phyloP scores from a whole-genome alignment of 2,888 invertebrate species.

The Argyresthia albistria region DNA sequence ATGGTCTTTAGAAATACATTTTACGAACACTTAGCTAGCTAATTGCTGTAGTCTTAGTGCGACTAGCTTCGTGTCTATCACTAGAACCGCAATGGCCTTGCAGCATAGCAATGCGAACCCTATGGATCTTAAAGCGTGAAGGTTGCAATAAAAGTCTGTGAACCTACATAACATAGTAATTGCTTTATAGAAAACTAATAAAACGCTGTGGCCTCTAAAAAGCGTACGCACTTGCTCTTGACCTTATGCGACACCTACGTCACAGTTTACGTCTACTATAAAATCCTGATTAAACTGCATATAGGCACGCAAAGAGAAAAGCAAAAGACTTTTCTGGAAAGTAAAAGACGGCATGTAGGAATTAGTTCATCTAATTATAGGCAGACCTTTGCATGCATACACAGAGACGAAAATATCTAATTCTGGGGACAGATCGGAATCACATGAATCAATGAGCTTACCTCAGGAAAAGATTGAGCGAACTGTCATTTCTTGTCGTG shows the following conservation, averaged over 20 bases:
- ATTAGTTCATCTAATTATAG: background rate
- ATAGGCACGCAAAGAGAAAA: no score
- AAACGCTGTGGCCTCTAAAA: slow-evolving; percentile 27
- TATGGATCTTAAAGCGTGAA: slow-evolving; percentile 22
- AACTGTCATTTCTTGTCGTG: slow-evolving; percentile 62
- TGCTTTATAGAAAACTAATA: slow-evolving; percentile 30
- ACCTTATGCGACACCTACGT: background rate
- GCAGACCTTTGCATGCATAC: background rate
- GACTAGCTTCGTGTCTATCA: no score
- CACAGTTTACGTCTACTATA: background rate
- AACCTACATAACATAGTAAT: slow-evolving; percentile 19
- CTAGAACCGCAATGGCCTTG: background rate
- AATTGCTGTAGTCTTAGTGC: no score
- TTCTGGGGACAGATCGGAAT: background rate
- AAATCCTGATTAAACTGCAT: background rate
- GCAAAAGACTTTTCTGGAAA: no score
- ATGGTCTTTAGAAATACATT: no score
- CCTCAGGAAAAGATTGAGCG: slow-evolving; percentile 64
- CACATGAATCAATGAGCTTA: slow-evolving; percentile 25
- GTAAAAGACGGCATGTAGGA: background rate
- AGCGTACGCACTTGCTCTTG: slow-evolving; percentile 15
- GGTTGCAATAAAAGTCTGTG: slow-evolving; percentile 25
- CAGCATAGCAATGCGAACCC: slow-evolving; percentile 11
- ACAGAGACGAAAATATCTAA: background rate
- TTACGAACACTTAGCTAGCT: no score